Base-by-base conservation (phyloP, 1,140 invertebrate species). In the Zaprionus vittiger region DNA sequence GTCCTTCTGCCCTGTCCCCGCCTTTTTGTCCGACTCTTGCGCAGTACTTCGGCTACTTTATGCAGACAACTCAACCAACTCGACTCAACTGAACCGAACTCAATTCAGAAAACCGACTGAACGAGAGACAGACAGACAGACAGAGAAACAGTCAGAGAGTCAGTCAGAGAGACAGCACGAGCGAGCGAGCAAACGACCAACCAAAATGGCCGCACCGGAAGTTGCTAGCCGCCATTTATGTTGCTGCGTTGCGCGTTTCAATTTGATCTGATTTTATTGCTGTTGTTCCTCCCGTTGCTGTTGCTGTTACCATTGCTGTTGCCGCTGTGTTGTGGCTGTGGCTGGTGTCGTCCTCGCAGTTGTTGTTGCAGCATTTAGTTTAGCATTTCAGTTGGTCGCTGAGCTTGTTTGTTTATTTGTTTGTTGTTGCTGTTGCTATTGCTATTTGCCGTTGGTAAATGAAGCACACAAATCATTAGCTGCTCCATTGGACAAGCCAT, bases 211-310 rank as follows among this genome's bases (percentile, higher is more conserved):
- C 75, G 70, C 70, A 80, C 41, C 78, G 78, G 78, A 80, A 80
- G 70, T 74, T 65, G 44, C 64, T 77, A 49, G 74, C 63, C 75
- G 75, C 75, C 78, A 80, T 80, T 80, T 66, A 70, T 55, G 56
- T 68, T 73, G 49, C 38, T 57, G 63, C 70, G 28, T 59, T 34
- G 59, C 69, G 77, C 74, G 47, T 62, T 69, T 61, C 69, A 69
- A 56, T 77, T 73, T 73, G 78, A 80, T 77, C 74, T 73, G 78
- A 80, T 77, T 80, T 80, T 80, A 80, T 77, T 77, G 69, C 69
- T 38, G 52, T 37, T 63, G 65, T 14, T 56, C 9, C 26, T 17
- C 28, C 31, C n/a, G 28, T 49, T 57, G 64, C 26, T 24, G 31
- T 34, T 34, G 31, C 9, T 11, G 31, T 31, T 31, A 9, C 17